Conservation (phyloP, 2,888 invertebrate genomes). For the Dicranocentrus wangi region DNA sequence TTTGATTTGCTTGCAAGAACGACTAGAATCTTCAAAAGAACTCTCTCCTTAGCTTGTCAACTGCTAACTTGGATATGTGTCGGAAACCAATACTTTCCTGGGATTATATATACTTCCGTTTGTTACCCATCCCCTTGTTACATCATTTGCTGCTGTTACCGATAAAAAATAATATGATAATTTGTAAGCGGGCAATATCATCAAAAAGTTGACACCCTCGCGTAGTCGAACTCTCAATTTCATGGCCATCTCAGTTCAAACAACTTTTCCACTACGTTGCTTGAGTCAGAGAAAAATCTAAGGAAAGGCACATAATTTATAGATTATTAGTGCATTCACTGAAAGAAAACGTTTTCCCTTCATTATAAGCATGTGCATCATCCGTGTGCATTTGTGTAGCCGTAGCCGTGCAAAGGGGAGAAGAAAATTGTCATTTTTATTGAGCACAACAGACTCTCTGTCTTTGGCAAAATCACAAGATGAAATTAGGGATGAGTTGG, state of each 20-base stretch:
- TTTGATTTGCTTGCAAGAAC: not conserved
- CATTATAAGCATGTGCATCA: not conserved
- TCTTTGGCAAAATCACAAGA: no score
- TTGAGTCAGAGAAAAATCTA: not conserved
- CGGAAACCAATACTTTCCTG: slow-evolving; percentile 5
- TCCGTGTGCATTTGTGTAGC: not conserved
- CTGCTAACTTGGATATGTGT: not conserved
- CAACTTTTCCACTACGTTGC: not conserved
- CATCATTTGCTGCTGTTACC: not conserved
- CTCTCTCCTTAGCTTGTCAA: not conserved
- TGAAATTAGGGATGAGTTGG: no score
- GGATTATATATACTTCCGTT: slow-evolving; percentile 32
- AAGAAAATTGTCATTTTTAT: not conserved
- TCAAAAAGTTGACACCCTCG: not conserved
- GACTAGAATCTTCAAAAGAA: slow-evolving; percentile 31
- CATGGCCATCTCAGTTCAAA: slow-evolving; percentile 53
- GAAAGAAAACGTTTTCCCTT: not conserved
- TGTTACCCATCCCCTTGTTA: not conserved
- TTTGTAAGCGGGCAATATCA: slow-evolving; percentile 59
- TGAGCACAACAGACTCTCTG: no score
- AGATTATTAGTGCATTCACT: slow-evolving; percentile 2
- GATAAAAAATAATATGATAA: slow-evolving; percentile 34
- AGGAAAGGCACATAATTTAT: not conserved
- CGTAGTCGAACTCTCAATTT: slow-evolving; percentile 5
- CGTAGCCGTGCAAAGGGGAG: not conserved